Evolutionary conservation across 2,113 vertebrate species (phyloP), one percentile per base, ranked within the genome.

Genomic region (Vimba vimba): DNA sequence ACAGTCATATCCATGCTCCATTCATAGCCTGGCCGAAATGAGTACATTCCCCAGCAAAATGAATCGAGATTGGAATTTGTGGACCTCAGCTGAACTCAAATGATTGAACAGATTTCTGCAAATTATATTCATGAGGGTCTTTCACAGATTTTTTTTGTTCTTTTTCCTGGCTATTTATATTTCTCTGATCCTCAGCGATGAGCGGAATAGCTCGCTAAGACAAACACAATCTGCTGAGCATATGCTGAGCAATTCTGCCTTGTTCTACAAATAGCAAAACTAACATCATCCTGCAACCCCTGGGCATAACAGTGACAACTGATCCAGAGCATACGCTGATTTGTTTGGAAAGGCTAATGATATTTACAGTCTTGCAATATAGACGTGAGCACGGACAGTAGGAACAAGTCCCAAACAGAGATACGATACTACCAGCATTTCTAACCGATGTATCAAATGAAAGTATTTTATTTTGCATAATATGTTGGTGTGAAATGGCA

Each of bases 171-270:
- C 80, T 82, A 81, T 47, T 66, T 81, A 69, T 68, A 82, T 69
- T 68, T 50, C 45, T 19, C 64, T 52, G 25, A 82, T 69, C 80
- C 80, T 82, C 45, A 33, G 62, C 45, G 12, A 69, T 36, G 80
- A 79, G 62, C 36, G 39, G 19, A 77, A 71, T 59, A 55, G 64
- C 76, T 85, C 0, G 6, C 23, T 25, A 79, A 79, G n/a, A 79
- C 47, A 80, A 69, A 80, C 64, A 71, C 50, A 86, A 80, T 78
- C 84, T 86, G 84, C 50, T 52, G 77, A 73, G 84, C 84, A 86
- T 86, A 86, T 80, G 84, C 62, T 86, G 64, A 25, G 62, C 39
- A 47, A 50, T 33, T 55, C n/a, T 60, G 75, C 82, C 77, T 76
- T 83, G 47, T 86, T 79, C 84, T 68, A 47, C 27, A 57, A 69